Percentiles rank a stretch among this genome's conserved stretches.
Evolutionary conservation across 1,140 invertebrate species (phyloP).

Genomic region (Paramacrobiotus metropolitanus): DNA sequence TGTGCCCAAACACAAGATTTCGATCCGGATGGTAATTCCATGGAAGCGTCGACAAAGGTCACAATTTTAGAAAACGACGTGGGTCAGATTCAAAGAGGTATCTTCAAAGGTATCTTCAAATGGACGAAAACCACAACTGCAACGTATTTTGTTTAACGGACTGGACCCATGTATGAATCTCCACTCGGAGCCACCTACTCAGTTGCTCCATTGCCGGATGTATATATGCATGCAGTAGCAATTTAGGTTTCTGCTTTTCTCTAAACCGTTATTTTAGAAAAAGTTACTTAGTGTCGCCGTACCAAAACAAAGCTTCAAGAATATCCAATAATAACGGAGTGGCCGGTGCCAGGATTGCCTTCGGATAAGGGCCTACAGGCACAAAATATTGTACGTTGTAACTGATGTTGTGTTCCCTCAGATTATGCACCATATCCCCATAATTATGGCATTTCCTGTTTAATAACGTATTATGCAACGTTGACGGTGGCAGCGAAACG

Average conservation of each 20-base stretch:
- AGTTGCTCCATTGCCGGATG: background rate
- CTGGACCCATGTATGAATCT: background rate
- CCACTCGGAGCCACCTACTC: background rate
- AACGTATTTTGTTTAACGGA: background rate
- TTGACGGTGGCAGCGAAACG: constrained; percentile 7
- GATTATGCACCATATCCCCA: constrained; percentile 55
- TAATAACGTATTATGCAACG: constrained; percentile 11
- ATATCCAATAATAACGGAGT: constrained; percentile 78
- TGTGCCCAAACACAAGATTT: background rate
- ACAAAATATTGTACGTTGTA: constrained; percentile 77
- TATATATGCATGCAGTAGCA: too few species aligned
- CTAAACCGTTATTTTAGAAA: too few species aligned
- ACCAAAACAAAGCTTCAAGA: constrained; percentile 62
- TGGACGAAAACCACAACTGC: background rate
- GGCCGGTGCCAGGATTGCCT: constrained; percentile 70
- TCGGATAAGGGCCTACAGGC: constrained; percentile 81
- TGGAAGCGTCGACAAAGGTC: background rate
- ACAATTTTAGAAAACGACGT: constrained; percentile 2
- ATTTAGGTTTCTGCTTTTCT: too few species aligned
- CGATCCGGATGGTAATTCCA: constrained; percentile 1
- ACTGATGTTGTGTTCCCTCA: constrained; percentile 86
- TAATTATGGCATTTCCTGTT: constrained; percentile 25
- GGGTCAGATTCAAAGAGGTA: background rate
- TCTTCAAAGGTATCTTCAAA: too few species aligned
- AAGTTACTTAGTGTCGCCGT: constrained; percentile 12